Percentiles rank a stretch among this genome's conserved stretches.
phyloP scores from a whole-genome alignment of 1,140 invertebrate species.

The Solenopsis invicta region DNA sequence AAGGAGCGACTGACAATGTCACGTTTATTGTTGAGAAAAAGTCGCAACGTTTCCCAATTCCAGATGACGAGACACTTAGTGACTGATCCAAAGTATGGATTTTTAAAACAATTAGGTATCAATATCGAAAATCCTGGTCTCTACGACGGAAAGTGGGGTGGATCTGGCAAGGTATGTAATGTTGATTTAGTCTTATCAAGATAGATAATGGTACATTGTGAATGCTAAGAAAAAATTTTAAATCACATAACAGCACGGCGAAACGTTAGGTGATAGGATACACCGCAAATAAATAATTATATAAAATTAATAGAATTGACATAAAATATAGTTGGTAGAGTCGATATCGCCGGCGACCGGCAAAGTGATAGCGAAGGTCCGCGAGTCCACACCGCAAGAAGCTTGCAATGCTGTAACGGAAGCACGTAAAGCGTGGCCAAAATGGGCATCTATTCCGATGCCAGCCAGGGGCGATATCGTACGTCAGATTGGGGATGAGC shows the following conservation, averaged over 20 bases:
- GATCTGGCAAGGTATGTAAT: conserved; percentile 92
- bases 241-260: conserved; percentile 8
- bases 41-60: conserved; percentile 39
- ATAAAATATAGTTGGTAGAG: conserved; percentile 87
- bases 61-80: conserved; percentile 88
- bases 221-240: not conserved
- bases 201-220: conserved; percentile 50
- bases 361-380: conserved; percentile 95
- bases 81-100: conserved; percentile 94
- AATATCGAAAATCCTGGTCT: conserved; percentile 94
- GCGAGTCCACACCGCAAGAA: conserved; percentile 91
- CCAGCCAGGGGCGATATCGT: conserved; percentile 98
- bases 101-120: conserved; percentile 96
- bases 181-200: conserved; percentile 37
- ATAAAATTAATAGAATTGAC: conserved; percentile 20
- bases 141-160: conserved; percentile 95
- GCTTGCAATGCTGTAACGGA: conserved; percentile 92
- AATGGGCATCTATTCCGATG: conserved; percentile 94
- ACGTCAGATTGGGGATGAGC: conserved; percentile 97
- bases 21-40: conserved; percentile 69
- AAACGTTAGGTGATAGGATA: not conserved
- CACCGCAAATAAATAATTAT: not conserved
- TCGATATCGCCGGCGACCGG: conserved; percentile 95
- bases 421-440: conserved; percentile 92
- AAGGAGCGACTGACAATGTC: conserved; percentile 64